A percentile compares a stretch with the other conserved stretches of the same genome.
These are phyloP conservation scores for Thunnus maccoyii DNA, from an alignment of 2,113 vertebrate genomes.

Conservation along the genomic window DNA sequence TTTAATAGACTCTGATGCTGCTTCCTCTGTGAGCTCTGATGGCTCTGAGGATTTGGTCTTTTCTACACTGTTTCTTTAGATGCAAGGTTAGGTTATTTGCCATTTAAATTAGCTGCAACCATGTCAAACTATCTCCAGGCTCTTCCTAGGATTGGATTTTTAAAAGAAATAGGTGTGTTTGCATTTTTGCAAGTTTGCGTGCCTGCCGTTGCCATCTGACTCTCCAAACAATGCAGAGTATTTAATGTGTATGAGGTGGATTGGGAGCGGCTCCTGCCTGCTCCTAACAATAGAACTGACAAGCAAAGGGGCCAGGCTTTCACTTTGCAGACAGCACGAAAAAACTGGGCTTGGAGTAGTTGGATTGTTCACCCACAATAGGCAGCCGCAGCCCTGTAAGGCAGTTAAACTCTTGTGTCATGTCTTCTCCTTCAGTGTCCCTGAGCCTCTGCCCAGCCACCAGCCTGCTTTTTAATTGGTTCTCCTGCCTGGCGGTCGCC, in stretches of 20 bases:
- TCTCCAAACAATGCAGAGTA: constrained; percentile 56
- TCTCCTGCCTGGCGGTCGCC: constrained; percentile 31
- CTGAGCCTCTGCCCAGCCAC: constrained; percentile 30
- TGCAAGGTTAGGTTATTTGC: constrained; percentile 13
- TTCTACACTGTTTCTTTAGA: background rate
- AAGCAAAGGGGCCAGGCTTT: constrained; percentile 61
- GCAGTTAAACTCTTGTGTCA: constrained; percentile 59
- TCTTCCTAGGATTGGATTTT: background rate
- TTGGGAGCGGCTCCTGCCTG: constrained; percentile 59
- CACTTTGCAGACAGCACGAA: constrained; percentile 45
- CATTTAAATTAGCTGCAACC: constrained; percentile 18
- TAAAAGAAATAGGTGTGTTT: constrained; percentile 5
- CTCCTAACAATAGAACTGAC: constrained; percentile 74
- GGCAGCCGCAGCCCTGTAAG: constrained; percentile 49
- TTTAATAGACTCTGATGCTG: background rate
- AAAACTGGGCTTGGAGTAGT: constrained; percentile 35
- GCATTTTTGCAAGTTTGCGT: constrained; percentile 8
- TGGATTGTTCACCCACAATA: constrained; percentile 69
- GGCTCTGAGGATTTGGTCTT: background rate
- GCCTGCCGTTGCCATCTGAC: constrained; percentile 38
- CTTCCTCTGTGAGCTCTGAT: background rate
- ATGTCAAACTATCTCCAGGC: background rate
- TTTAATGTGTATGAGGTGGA: constrained; percentile 67
- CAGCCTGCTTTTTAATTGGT: constrained; percentile 52
- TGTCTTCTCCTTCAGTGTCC: constrained; percentile 48